Evolutionary conservation across 2,888 invertebrate genomes (phyloP), one percentile per base, ranked within the genome.

Genomic region (Leucania comma): DNA sequence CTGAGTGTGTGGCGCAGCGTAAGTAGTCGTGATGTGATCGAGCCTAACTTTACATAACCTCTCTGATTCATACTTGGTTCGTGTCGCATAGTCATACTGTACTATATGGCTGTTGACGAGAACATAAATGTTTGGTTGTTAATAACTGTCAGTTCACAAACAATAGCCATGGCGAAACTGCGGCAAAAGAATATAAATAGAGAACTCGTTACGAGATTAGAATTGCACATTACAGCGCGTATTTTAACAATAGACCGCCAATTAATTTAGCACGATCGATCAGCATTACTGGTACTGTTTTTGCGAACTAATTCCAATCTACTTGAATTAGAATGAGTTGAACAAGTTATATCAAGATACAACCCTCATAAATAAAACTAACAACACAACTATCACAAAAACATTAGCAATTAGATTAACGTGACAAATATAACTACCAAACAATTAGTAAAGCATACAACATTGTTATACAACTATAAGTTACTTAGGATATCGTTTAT

Each of bases 21-120:
- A 69, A 69, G 75, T 58, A 61, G 68, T 80, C 81, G 70, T 85
- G 87, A 84, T 78, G 77, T 67, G 67, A 80, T 70, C 82, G 62
- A 77, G 78, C 86, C 79, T 80, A 86, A 82, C 72, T 63, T 88
- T 82, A 85, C 80, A 81, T 83, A 87, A 84, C 76, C 75, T 54
- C 59, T 65, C 68, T 86, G 86, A 86, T 83, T 86, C 86, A 86
- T 81, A 68, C 63, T 51, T 72, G 67, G 72, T 77, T 75, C 61
- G 78, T 82, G 72, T 78, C 67, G 74, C 69, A 62, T 78, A 75
- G 71, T 78, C 77, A 69, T 80, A 77, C 70, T 77, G 68, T 72
- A 53, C 59, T 57, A 29, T 59, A 78, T 38, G 57, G 29, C 57
- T 75, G 61, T 83, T 82, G 71, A 77, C 60, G 46, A 81, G 62